Evolutionary conservation across 1,140 invertebrate genomes (phyloP), one percentile per base, ranked within the genome.

Genomic region (Plodia interpunctella): DNA sequence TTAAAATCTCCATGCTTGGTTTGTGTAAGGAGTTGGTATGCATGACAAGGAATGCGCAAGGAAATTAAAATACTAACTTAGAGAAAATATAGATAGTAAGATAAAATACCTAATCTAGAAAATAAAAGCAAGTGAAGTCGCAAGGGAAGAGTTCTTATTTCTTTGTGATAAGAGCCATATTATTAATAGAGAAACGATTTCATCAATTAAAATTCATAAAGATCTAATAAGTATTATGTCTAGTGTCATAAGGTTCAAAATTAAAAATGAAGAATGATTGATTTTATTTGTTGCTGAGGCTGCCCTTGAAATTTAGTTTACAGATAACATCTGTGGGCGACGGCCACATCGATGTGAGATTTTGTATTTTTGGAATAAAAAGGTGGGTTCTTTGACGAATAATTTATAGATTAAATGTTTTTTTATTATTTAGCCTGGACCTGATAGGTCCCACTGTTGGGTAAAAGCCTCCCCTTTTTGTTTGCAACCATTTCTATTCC

Each of bases 261-360:
- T 44, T 1, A 17, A 44, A 44, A n/a, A n/a, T n/a, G n/a, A n/a
- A n/a, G n/a, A n/a, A 17, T 44, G n/a, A 15, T 15, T 44, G 89
- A 44, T 44, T 15, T 15, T n/a, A 17, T 44, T 44, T 44, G 13
- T 17, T 44, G 38, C 38, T 44, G 38, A 15, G 15, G 15, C 13
- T 44, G 38, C n/a, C 38, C 38, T 44, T 44, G 38, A 44, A 44
- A 44, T 44, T 44, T 44, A 44, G 38, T 44, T 44, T 44, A 44
- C 38, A 44, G 38, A 44, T 44, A 44, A 3, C 38, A 44, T n/a
- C 38, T 44, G 38, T 17, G 38, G 38, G 13, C 6, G n/a, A 2
- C 13, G 38, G 38, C 2, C 15, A 15, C 13, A 4, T 44, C 38
- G 32, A 55, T 51, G 32, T 10, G 10, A 13, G 15, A 19, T 56